Evolutionary conservation across 2,888 invertebrate species (phyloP).

Genomic region (Andricus curvator): DNA sequence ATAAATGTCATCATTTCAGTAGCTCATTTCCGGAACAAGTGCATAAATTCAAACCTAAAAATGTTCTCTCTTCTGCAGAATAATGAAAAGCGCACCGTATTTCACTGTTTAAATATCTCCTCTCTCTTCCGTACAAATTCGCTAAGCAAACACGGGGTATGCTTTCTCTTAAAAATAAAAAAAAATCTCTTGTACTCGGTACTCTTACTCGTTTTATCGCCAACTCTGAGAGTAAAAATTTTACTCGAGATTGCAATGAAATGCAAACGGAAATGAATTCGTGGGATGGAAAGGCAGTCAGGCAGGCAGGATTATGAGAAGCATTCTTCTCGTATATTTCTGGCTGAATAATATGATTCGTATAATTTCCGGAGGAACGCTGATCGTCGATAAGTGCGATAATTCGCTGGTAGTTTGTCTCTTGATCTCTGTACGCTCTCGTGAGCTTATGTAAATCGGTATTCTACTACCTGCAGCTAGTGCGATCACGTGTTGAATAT

Average conservation of each 20-base stretch:
- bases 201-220: neutral
- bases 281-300: slow-evolving; percentile 46
- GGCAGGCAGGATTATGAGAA: slow-evolving; percentile 54
- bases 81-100: slow-evolving; percentile 1
- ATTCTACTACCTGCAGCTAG: slow-evolving; percentile 35
- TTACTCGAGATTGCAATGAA: slow-evolving; percentile 12
- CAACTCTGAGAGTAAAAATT: neutral
- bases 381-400: slow-evolving; percentile 57
- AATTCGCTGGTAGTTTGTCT: slow-evolving; percentile 53
- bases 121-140: neutral
- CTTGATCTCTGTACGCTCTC: slow-evolving; percentile 37
- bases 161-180: neutral
- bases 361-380: slow-evolving; percentile 65
- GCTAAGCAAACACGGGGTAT: neutral
- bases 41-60: neutral
- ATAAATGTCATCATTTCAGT: neutral
- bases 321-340: slow-evolving; percentile 58
- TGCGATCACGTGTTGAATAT: slow-evolving; percentile 4
- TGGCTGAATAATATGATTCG: slow-evolving; percentile 62
- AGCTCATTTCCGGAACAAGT: neutral
- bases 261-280: slow-evolving; percentile 63
- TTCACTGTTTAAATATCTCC: neutral
- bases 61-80: neutral
- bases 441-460: slow-evolving; percentile 56
- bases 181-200: neutral